Conservation (phyloP, 2,888 invertebrate species). For the Cremastinae sp. region DNA sequence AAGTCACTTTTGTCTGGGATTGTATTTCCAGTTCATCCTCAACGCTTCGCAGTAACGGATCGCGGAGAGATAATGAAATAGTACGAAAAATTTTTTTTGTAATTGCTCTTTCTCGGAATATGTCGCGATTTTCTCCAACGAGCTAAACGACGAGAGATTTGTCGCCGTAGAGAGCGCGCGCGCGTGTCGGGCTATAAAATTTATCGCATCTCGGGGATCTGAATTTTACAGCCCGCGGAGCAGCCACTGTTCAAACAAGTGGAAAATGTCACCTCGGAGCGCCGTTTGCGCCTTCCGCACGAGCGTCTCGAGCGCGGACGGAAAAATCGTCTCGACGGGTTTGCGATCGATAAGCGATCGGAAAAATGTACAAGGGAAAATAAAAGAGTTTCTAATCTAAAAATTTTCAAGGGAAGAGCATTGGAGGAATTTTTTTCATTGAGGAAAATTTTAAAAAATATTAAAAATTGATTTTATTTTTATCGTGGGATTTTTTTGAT, state of each 20-base stretch:
- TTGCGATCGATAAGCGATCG: slow-evolving; percentile 30
- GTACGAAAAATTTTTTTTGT: no score
- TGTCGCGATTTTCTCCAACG: background rate
- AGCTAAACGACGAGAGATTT: background rate
- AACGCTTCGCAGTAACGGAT: background rate
- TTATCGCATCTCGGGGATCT: slow-evolving; percentile 42
- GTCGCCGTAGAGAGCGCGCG: background rate
- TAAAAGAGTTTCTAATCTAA: background rate
- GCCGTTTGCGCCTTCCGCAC: background rate
- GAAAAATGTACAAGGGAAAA: slow-evolving; percentile 12
- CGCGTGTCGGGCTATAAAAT: slow-evolving; percentile 41
- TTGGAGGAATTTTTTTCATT: no score
- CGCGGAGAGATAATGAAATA: background rate
- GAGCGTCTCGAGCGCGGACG: slow-evolving; percentile 3
- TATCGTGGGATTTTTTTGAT: no score
- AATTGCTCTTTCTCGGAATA: background rate
- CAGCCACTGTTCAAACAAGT: slow-evolving; percentile 46
- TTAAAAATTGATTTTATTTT: no score
- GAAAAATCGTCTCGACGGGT: slow-evolving; percentile 15
- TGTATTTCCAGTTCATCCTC: background rate
- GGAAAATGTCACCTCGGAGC: slow-evolving; percentile 34
- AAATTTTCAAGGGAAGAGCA: background rate
- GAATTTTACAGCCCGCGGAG: slow-evolving; percentile 37
- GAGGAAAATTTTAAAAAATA: no score
- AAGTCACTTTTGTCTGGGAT: no score